Conservation (phyloP, 2,888 invertebrate species). For the Digitonthophagus gazella region DNA sequence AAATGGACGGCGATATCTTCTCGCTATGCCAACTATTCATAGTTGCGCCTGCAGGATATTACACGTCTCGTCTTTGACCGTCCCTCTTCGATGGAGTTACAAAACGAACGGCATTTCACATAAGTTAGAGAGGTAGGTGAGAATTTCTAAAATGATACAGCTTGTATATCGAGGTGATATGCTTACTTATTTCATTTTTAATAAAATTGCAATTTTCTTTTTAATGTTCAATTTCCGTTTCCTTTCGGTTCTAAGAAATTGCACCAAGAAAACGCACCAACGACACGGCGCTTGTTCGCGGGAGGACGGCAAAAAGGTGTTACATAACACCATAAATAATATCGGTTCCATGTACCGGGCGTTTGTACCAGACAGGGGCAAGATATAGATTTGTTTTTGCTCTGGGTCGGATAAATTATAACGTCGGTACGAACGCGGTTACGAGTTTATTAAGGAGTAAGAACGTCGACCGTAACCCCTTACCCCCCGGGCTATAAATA, state of each 20-base stretch:
- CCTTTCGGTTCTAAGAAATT: too few species aligned
- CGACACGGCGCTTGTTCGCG: not conserved
- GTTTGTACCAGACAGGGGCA: constrained; percentile 28
- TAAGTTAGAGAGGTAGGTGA: not conserved
- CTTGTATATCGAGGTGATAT: too few species aligned
- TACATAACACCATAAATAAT: constrained; percentile 26
- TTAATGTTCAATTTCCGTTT: too few species aligned
- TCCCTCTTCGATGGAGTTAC: not conserved
- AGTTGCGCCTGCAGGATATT: not conserved
- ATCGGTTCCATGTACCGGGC: constrained; percentile 8
- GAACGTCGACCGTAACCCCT: constrained; percentile 40
- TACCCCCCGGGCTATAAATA: constrained; percentile 41
- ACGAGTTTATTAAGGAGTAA: constrained; percentile 45
- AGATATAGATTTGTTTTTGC: constrained; percentile 32
- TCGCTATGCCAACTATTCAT: not conserved
- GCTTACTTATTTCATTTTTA: too few species aligned
- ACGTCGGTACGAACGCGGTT: constrained; percentile 37
- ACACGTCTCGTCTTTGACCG: not conserved
- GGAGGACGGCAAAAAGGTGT: constrained; percentile 12
- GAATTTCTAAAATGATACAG: not conserved
- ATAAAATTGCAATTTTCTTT: too few species aligned
- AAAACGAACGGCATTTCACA: not conserved
- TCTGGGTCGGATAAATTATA: constrained; percentile 34
- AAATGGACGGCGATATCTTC: not conserved
- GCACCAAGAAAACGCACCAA: not conserved